Evolutionary conservation across 2,797 vertebrate species (phyloP).

Genomic region (Cyclopterus lumpus): DNA sequence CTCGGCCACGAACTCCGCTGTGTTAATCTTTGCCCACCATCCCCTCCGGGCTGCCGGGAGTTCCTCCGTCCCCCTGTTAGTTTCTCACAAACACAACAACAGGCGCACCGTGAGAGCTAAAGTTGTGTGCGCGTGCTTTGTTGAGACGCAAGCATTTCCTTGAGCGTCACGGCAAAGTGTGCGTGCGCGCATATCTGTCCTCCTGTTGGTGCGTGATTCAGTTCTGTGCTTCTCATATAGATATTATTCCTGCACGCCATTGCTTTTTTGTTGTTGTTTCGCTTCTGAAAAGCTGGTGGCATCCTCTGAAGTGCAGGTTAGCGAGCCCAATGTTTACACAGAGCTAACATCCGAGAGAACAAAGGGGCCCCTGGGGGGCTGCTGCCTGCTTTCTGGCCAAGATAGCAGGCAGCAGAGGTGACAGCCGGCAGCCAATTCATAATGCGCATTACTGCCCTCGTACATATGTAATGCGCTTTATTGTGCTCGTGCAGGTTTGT

Average conservation of each 20-base stretch:
- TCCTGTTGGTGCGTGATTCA: neutral
- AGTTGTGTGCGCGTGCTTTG: conserved; percentile 7
- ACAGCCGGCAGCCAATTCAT: conserved; percentile 39
- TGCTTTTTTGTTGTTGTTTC: conserved; percentile 49
- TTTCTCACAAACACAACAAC: conserved; percentile 25
- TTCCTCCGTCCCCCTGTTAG: conserved; percentile 40
- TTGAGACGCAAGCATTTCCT: conserved; percentile 5
- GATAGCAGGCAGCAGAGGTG: conserved; percentile 18
- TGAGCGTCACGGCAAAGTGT: conserved; percentile 1
- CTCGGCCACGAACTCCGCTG: conserved; percentile 55
- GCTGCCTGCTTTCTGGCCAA: conserved; percentile 37
- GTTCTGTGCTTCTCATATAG: neutral
- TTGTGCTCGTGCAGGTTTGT: neutral
- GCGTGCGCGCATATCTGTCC: neutral
- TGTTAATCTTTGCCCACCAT: conserved; percentile 51
- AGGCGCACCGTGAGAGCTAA: neutral
- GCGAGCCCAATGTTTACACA: conserved; percentile 60
- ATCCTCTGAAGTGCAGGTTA: conserved; percentile 58
- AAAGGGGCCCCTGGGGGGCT: conserved; percentile 45
- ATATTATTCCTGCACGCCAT: conserved; percentile 32
- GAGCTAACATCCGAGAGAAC: conserved; percentile 48
- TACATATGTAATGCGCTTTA: conserved; percentile 2
- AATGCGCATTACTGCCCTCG: conserved; percentile 20
- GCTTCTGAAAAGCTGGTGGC: conserved; percentile 38
- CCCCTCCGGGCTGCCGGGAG: conserved; percentile 40